A percentile compares a stretch with the other conserved stretches of the same genome.
phyloP scores from a whole-genome alignment of 2,888 invertebrate genomes.

The Nephrocerus scutellatus region DNA sequence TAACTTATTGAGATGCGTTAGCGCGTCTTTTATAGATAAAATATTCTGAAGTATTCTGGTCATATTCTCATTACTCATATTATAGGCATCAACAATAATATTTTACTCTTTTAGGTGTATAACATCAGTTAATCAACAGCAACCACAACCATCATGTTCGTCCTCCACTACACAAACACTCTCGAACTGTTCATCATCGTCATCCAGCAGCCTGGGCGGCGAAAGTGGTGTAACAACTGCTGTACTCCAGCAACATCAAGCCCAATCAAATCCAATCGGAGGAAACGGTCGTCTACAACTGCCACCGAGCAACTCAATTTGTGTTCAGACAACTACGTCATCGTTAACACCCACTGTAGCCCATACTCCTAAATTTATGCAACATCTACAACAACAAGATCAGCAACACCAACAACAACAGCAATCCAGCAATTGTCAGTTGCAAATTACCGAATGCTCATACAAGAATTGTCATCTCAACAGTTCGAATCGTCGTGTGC shows the following conservation, averaged over 20 bases:
- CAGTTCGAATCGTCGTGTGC: slow-evolving; percentile 23
- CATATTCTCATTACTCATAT: too few relatives aligned
- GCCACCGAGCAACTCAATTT: slow-evolving; percentile 30
- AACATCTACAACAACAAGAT: slow-evolving; percentile 20
- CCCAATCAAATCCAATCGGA: too few relatives aligned
- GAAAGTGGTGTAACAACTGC: slow-evolving; percentile 13
- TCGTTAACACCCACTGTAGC: slow-evolving; percentile 13
- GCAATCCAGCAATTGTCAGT: slow-evolving; percentile 19
- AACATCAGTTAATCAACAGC: slow-evolving; percentile 26
- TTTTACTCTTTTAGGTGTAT: slow-evolving; percentile 23
- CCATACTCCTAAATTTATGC: slow-evolving; percentile 16
- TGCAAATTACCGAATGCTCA: slow-evolving; percentile 36
- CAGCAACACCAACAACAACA: slow-evolving; percentile 20
- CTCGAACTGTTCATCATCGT: slow-evolving; percentile 24
- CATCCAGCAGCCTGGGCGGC: slow-evolving; percentile 24
- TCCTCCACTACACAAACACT: slow-evolving; percentile 29
- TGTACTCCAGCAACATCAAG: too few relatives aligned
- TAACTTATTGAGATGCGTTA: too few relatives aligned
- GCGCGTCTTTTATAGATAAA: too few relatives aligned
- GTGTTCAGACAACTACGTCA: slow-evolving; percentile 34
- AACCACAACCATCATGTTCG: too few relatives aligned
- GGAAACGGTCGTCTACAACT: slow-evolving; percentile 26
- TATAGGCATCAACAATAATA: too few relatives aligned
- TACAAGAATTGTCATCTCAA: slow-evolving; percentile 46
- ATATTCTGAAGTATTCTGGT: too few relatives aligned